A percentile compares a stretch with the other conserved stretches of the same genome.
Evolutionary conservation across 2,888 invertebrate genomes (phyloP).

Genomic region (Dorcus parallelipipedus): DNA sequence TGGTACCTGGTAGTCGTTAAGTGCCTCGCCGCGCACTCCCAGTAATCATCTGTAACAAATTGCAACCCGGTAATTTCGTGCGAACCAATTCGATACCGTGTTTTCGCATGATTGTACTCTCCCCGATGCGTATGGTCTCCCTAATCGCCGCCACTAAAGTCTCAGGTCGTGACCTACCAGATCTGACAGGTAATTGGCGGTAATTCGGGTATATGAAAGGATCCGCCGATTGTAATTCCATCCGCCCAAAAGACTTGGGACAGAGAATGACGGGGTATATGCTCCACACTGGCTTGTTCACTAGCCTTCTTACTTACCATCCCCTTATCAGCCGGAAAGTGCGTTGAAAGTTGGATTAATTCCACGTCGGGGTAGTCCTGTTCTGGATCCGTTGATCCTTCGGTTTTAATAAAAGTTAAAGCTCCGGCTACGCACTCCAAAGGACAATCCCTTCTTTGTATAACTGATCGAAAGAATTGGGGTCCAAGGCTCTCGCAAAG

Average conservation of each 20-base stretch:
- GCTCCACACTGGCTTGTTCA: slow-evolving; percentile 37
- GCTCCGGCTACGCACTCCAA: slow-evolving; percentile 51
- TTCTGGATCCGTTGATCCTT: slow-evolving; percentile 30
- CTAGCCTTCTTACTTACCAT: slow-evolving; percentile 37
- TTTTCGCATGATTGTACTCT: slow-evolving; percentile 49
- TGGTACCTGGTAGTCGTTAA: slow-evolving; percentile 52
- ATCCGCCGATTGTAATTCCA: slow-evolving; percentile 66
- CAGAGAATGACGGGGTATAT: slow-evolving; percentile 68
- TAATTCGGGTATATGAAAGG: slow-evolving; percentile 69
- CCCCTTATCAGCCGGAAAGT: slow-evolving; percentile 31
- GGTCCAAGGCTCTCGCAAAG: background rate
- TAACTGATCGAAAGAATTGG: background rate
- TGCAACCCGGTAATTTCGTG: slow-evolving; percentile 53
- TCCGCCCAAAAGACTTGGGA: slow-evolving; percentile 66
- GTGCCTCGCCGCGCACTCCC: slow-evolving; percentile 52
- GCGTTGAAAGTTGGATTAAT: slow-evolving; percentile 25
- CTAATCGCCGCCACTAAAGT: slow-evolving; percentile 49
- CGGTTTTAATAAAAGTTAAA: slow-evolving; percentile 34
- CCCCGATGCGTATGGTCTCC: slow-evolving; percentile 49
- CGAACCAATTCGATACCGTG: slow-evolving; percentile 47
- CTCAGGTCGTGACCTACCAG: slow-evolving; percentile 54
- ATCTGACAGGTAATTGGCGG: slow-evolving; percentile 74
- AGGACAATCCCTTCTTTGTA: slow-evolving; percentile 48
- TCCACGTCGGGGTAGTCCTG: slow-evolving; percentile 45
- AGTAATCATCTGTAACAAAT: slow-evolving; percentile 50